Base-by-base conservation (phyloP, 2,888 invertebrate genomes). In the Yponomeuta cagnagella region DNA sequence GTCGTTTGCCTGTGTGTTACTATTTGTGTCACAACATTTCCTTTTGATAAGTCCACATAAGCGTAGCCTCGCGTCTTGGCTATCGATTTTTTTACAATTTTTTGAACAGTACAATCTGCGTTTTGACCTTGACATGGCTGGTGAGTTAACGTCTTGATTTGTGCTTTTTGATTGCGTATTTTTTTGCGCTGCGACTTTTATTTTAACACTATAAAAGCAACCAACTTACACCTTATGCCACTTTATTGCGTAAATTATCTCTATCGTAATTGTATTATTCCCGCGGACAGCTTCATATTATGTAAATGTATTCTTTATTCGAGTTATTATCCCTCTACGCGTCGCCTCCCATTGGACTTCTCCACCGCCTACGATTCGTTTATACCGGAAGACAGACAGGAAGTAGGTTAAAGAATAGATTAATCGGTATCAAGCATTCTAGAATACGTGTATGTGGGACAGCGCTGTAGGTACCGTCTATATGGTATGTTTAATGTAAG, bases 61-160 rank as follows among this genome's bases (percentile, higher is more conserved):
- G 63, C 63, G 63, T 68, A 30, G 67, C 15, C 30, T 23, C 68
- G 37, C n/a, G 31, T 52, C 68, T 68, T 30, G 23, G 10, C 69
- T 63, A 69, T 69, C 63, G 69, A 69, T 69, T 69, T 69, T 63
- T 31, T 4, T 58, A 58, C 52, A 58, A 15, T 3, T 15, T 58
- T 48, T 68, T 68, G 52, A 12, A 31, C 12, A 31, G 52, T 31
- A 30, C 52, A 30, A 68, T 67, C 67, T 68, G 9, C 10, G 52
- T 37, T 68, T 48, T 78, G 77, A 85, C 88, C 88, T 90, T 89
- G 88, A 88, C 87, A 85, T 90, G 90, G 86, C 90, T 80, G 90
- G 90, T 91, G 80, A 91, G 90, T 86, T 76, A 31, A 10, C 12
- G 52, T 15, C 52, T 58, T 58, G 15, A 58, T 58, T 58, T 58